Base-by-base conservation (phyloP, 2,113 vertebrate genomes). In the Neogale vison region DNA sequence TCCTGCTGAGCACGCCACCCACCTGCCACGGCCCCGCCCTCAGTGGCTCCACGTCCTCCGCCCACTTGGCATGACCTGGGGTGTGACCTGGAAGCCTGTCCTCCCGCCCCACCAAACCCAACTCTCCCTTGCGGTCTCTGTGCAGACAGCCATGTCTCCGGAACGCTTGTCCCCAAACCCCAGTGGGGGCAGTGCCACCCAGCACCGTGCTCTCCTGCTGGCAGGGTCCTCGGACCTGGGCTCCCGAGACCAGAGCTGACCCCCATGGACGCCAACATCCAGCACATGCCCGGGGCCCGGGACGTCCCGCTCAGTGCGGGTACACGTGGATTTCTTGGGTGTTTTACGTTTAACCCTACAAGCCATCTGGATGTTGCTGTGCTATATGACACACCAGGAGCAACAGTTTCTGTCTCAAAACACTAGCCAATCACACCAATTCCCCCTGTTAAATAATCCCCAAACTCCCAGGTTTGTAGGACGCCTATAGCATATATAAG, bases 21-120 rank as follows among this genome's bases (percentile, higher is more conserved):
- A 3, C 34, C 67, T 69, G 67, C 7, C 67, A 69, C 7, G 3
- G 67, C 34, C 67, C 67, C 17, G 10, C 17, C 34, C 34, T 69
- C 13, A 17, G 10, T 6, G 24, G 21, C 4, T 4, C 21, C n/a
- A 17, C 1, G 12, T 21, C 85, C 39, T 39, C 55, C 34, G 69
- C 23, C 17, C 67, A 29, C 11, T 77, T 15, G 12, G 61, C 69
- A 12, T 10, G 36, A 77, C 47, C 39, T n/a, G 36, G 36, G 7
- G 42, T 12, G 20, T 63, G 61, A 29, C 42, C 39, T 23, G 24
- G 23, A 42, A 57, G 39, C 14, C 50, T 50, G 69, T 29, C 24
- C 4, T 39, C 24, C n/a, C 4, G 29, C 11, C 24, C 29, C 42
- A 52, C 69, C 47, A 9, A 13, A 31, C 15, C 0, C 0, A 55